Evolutionary conservation across 2,888 invertebrate genomes (phyloP).

Genomic region (Cinara cedri): DNA sequence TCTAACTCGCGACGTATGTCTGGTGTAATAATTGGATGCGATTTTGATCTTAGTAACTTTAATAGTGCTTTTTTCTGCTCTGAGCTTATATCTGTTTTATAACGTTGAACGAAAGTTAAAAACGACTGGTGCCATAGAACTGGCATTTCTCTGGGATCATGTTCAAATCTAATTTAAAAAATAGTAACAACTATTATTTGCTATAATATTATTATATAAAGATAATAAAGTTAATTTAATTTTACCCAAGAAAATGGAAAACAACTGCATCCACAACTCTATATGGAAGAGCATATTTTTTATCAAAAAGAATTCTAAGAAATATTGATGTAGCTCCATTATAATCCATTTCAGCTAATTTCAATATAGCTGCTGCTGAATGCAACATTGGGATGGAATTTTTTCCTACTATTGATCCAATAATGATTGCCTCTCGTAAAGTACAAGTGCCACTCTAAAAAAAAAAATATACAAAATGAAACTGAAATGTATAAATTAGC

Average conservation of each 20-base stretch:
- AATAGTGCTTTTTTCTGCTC: slow-evolving; percentile 90
- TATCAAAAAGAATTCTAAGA: slow-evolving; percentile 90
- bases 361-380: slow-evolving; percentile 91
- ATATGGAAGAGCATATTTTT: slow-evolving; percentile 96
- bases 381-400: slow-evolving; percentile 94
- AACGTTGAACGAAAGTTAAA: slow-evolving; percentile 90
- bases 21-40: slow-evolving; percentile 74
- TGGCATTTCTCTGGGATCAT: slow-evolving; percentile 83
- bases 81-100: slow-evolving; percentile 90
- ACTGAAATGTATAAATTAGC: neutral
- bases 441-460: slow-evolving; percentile 87
- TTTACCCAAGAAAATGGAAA: slow-evolving; percentile 88
- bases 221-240: slow-evolving; percentile 2
- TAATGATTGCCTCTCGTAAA: slow-evolving; percentile 91
- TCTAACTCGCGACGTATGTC: slow-evolving; percentile 89
- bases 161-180: slow-evolving; percentile 73
- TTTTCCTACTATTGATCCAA: slow-evolving; percentile 88
- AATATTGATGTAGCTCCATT: slow-evolving; percentile 96
- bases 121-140: slow-evolving; percentile 97
- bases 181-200: neutral
- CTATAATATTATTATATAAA: neutral
- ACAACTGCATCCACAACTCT: slow-evolving; percentile 93
- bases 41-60: slow-evolving; percentile 77
- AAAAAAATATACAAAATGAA: neutral
- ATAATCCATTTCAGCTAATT: slow-evolving; percentile 97